phyloP scores from a whole-genome alignment of 2,113 vertebrate genomes.

The Megaceryle maxima region DNA sequence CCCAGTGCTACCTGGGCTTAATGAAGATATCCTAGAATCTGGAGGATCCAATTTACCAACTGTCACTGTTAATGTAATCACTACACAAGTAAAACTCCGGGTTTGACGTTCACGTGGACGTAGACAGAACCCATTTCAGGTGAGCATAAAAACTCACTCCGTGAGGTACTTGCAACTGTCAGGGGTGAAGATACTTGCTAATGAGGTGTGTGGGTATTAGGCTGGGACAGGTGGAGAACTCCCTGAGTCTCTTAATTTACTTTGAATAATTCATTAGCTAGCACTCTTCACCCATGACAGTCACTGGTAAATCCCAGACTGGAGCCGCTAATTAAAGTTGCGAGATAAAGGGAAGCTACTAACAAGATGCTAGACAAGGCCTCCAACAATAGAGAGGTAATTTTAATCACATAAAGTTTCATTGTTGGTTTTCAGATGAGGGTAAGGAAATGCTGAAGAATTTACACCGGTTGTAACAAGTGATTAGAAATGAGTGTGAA shows the following conservation, averaged over 20 bases:
- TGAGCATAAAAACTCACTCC: neutral
- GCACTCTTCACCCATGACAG: constrained; percentile 46
- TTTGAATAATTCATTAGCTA: constrained; percentile 68
- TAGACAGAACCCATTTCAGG: neutral
- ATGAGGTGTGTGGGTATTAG: constrained; percentile 7
- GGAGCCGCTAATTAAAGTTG: constrained; percentile 60
- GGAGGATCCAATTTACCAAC: neutral
- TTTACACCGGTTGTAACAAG: neutral
- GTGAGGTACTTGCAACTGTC: neutral
- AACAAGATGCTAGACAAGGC: constrained; percentile 39
- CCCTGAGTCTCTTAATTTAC: constrained; percentile 46
- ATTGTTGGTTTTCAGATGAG: neutral
- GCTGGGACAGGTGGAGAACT: constrained; percentile 26
- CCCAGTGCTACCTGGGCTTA: neutral
- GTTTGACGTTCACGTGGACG: neutral
- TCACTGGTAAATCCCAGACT: constrained; percentile 46
- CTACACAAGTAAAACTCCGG: neutral
- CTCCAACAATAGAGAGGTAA: neutral
- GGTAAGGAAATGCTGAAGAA: neutral
- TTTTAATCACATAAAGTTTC: neutral
- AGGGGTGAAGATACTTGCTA: constrained; percentile 31
- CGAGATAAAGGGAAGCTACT: constrained; percentile 38
- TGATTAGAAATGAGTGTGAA: neutral
- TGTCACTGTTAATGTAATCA: neutral
- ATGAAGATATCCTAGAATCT: neutral